Conservation (phyloP, 2,888 invertebrate genomes). For the Koerneria pararmatus region DNA sequence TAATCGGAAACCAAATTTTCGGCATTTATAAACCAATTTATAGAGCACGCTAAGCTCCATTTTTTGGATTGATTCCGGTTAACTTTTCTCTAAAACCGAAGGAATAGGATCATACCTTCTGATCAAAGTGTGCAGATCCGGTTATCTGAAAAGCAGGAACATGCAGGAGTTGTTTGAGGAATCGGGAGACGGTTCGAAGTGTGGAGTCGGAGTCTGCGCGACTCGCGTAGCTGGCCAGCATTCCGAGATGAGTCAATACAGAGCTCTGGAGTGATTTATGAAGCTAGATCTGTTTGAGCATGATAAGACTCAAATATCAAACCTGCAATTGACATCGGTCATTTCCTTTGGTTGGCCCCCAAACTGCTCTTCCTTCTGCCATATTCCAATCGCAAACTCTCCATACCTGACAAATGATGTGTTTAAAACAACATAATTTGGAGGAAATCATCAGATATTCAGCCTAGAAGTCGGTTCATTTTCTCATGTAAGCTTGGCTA, state of each 20-base stretch:
- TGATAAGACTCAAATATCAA: background rate
- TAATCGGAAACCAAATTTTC: no score
- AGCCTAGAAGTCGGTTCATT: no score
- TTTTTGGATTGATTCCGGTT: no score
- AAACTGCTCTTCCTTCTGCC: conserved; percentile 33
- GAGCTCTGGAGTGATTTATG: conserved; percentile 35
- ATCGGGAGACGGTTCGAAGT: conserved; percentile 47
- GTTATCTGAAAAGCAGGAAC: conserved; percentile 48
- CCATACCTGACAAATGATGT: conserved; percentile 4
- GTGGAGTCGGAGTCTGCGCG: conserved; percentile 48
- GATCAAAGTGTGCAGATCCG: conserved; percentile 49
- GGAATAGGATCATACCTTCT: conserved; percentile 30
- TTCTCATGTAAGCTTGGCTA: no score
- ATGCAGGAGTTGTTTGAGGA: conserved; percentile 44
- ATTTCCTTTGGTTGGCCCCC: conserved; percentile 30
- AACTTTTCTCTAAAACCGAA: no score
- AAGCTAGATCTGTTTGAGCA: background rate
- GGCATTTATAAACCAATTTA: no score
- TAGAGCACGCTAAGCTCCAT: no score
- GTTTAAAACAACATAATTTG: no score
- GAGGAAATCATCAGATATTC: no score
- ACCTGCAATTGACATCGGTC: conserved; percentile 37
- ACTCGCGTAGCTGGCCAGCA: conserved; percentile 51
- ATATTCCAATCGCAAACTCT: conserved; percentile 37
- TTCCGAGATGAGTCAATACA: conserved; percentile 54